phyloP scores from a whole-genome alignment of 1,140 invertebrate species.

The Bombus sylvicola region DNA sequence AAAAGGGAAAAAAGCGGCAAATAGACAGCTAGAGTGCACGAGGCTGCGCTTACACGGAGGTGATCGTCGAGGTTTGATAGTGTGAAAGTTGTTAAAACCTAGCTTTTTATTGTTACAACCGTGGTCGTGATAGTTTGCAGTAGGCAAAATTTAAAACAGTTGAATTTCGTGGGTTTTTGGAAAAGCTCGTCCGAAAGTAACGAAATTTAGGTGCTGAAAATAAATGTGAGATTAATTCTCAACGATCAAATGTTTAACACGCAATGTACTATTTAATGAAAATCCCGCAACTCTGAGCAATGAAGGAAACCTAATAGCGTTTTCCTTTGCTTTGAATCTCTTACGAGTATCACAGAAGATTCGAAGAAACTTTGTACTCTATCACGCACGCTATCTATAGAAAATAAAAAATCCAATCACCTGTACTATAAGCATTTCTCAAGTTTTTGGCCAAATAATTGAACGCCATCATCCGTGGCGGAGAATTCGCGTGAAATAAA shows the following conservation, averaged over 20 bases:
- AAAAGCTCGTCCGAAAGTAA: background rate
- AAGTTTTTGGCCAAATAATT: background rate
- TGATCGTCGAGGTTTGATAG: background rate
- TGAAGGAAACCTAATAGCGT: too few species aligned
- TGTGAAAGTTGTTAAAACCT: background rate
- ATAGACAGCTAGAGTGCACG: background rate
- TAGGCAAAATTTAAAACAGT: background rate
- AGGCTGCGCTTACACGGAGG: background rate
- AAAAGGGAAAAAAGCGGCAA: background rate
- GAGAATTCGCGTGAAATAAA: background rate
- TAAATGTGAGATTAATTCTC: background rate
- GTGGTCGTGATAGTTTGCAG: background rate
- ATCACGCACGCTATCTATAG: too few species aligned
- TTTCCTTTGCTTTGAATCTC: background rate
- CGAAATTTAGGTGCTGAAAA: background rate
- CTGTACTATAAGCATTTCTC: background rate
- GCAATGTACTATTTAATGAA: too few species aligned
- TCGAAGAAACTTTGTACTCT: background rate
- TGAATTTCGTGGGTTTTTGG: too few species aligned
- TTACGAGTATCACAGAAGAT: background rate
- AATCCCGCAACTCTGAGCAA: too few species aligned
- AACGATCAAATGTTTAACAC: too few species aligned
- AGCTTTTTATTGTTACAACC: background rate
- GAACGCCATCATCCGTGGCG: background rate
- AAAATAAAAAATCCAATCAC: background rate